Percentiles rank a stretch among this genome's conserved stretches.
phyloP scores from a whole-genome alignment of 2,888 invertebrate species.

The Drosophila anceps region DNA sequence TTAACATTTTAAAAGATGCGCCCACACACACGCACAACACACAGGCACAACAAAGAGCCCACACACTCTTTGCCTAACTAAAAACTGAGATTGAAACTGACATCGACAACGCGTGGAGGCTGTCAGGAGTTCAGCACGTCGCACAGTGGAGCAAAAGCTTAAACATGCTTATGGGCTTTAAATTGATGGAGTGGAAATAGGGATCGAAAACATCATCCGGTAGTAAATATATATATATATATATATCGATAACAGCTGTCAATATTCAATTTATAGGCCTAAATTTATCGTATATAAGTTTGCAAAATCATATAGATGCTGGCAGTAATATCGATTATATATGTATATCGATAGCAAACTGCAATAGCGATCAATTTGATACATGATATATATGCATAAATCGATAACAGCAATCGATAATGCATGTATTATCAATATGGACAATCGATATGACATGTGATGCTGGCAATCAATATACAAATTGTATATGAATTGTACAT shows the following conservation, averaged over 20 bases:
- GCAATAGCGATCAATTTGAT: too few species aligned
- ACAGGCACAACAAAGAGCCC: constrained; percentile 13
- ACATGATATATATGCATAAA: too few species aligned
- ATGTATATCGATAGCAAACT: background rate
- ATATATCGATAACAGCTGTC: background rate
- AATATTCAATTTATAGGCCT: too few species aligned
- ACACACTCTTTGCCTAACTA: constrained; percentile 18
- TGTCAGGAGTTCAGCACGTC: background rate
- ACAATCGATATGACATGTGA: background rate
- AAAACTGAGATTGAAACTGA: constrained; percentile 62
- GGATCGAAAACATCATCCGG: too few species aligned
- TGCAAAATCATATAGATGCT: background rate
- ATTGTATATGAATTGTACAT: background rate
- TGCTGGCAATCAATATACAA: background rate
- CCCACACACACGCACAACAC: constrained; percentile 2
- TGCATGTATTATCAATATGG: background rate
- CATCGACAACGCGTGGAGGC: constrained; percentile 36
- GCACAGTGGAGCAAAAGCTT: background rate
- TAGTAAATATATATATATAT: background rate
- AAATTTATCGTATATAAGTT: background rate
- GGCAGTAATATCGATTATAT: background rate
- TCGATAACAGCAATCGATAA: background rate
- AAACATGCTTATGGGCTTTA: background rate
- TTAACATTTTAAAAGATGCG: constrained; percentile 57
- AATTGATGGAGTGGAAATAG: too few species aligned